Evolutionary conservation across 2,113 vertebrate genomes (phyloP).

Genomic region (Mesocricetus auratus): DNA sequence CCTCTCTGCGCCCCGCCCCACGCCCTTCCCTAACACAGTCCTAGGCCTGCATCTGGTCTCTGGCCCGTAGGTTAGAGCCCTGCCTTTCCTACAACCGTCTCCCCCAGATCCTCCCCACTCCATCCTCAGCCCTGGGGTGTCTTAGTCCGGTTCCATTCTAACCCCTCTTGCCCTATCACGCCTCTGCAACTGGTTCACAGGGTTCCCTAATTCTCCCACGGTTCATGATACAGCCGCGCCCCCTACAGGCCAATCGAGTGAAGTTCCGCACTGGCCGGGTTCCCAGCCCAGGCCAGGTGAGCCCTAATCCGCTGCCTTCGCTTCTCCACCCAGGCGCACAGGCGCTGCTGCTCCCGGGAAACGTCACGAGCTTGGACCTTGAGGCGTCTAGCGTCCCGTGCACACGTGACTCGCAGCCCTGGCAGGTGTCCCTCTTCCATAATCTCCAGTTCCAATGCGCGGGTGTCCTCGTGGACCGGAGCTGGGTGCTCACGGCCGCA

Average conservation of each 20-base stretch:
- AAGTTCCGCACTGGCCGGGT: neutral
- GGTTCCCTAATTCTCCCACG: neutral
- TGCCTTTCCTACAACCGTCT: neutral
- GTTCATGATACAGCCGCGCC: neutral
- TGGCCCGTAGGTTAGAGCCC: neutral
- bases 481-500: slow-evolving; percentile 94
- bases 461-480: slow-evolving; percentile 90
- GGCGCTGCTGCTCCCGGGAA: slow-evolving; percentile 10
- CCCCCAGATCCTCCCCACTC: neutral
- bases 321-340: slow-evolving; percentile 33
- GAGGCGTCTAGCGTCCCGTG: slow-evolving; percentile 12
- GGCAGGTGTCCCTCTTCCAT: slow-evolving; percentile 84
- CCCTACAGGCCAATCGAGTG: fast-evolving
- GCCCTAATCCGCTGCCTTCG: neutral
- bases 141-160: fast-evolving
- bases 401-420: slow-evolving; percentile 72
- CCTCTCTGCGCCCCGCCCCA: neutral
- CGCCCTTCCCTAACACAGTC: neutral
- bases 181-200: too few relatives aligned
- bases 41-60: neutral
- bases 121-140: neutral
- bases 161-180: neutral
- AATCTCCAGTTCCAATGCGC: slow-evolving; percentile 87
- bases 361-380: neutral
- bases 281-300: neutral